Evolutionary conservation across 2,113 vertebrate genomes (phyloP).

Genomic region (Prietella phreatophila): DNA sequence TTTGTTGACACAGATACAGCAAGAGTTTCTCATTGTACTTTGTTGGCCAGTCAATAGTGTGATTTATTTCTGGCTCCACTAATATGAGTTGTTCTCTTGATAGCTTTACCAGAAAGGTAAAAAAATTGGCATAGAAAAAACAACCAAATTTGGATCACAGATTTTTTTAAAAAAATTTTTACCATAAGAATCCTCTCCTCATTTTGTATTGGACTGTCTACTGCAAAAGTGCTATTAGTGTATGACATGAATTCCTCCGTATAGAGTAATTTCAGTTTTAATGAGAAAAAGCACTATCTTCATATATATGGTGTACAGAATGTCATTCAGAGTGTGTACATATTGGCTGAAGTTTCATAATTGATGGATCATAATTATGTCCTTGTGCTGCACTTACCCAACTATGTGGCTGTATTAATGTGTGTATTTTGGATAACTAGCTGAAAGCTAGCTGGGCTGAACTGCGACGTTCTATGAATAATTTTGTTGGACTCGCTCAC

Average conservation of each 20-base stretch:
- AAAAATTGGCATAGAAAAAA: background rate
- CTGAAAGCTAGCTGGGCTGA: background rate
- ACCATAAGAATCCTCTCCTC: background rate
- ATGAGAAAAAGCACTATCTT: background rate
- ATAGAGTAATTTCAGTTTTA: background rate
- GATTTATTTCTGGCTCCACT: background rate
- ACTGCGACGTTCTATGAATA: constrained; percentile 40
- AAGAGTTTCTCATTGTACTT: background rate
- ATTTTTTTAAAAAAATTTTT: background rate
- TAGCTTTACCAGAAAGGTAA: background rate
- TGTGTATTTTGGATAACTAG: background rate
- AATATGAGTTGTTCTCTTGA: background rate
- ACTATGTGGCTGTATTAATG: background rate
- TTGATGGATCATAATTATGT: background rate
- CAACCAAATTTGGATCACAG: background rate
- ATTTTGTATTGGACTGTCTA: background rate
- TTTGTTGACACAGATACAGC: background rate
- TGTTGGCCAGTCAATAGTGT: background rate
- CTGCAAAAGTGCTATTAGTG: background rate
- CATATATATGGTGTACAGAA: background rate
- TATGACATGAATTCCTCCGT: background rate
- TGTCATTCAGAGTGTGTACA: background rate
- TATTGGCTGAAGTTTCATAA: constrained; percentile 1
- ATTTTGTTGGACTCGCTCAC: constrained; percentile 42
- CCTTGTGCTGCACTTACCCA: background rate